A percentile compares a stretch with the other conserved stretches of the same genome.
Conservation (phyloP, 1,140 invertebrate species). For the Nasonia vitripennis region DNA sequence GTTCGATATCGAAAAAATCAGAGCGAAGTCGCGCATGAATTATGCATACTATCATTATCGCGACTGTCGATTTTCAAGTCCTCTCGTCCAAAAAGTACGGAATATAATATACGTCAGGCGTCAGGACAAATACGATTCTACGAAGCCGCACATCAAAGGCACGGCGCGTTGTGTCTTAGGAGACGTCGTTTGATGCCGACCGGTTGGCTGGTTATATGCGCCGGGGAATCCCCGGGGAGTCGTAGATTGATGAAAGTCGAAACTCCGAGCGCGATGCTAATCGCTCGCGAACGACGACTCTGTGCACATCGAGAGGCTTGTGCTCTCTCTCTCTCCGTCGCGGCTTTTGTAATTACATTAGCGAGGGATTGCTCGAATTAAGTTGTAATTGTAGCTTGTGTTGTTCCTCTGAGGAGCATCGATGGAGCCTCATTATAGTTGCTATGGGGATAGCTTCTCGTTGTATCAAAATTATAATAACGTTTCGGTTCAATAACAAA, state of each 20-base stretch:
- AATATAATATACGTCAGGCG: no score
- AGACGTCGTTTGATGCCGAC: conserved; percentile 28
- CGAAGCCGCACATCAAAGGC: neutral
- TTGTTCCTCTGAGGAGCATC: no score
- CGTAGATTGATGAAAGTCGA: conserved; percentile 25
- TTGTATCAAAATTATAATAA: neutral
- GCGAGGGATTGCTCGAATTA: conserved; percentile 25
- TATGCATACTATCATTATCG: no score
- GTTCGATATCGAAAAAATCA: no score
- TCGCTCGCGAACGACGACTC: conserved; percentile 10
- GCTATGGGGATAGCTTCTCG: neutral
- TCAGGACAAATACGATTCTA: neutral
- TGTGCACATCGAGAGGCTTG: no score
- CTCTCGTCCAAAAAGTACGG: no score
- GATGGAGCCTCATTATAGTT: no score
- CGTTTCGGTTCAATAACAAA: neutral
- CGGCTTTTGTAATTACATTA: conserved; percentile 30
- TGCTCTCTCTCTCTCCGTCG: no score
- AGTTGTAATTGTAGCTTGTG: neutral
- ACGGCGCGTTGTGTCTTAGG: neutral
- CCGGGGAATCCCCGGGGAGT: conserved; percentile 8
- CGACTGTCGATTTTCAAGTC: no score
- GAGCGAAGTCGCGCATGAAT: no score
- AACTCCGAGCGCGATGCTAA: neutral
- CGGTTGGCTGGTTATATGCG: neutral